These are phyloP conservation scores for Austrolebias charrua DNA, from an alignment of 2,797 vertebrate genomes.

Conservation along the genomic window DNA sequence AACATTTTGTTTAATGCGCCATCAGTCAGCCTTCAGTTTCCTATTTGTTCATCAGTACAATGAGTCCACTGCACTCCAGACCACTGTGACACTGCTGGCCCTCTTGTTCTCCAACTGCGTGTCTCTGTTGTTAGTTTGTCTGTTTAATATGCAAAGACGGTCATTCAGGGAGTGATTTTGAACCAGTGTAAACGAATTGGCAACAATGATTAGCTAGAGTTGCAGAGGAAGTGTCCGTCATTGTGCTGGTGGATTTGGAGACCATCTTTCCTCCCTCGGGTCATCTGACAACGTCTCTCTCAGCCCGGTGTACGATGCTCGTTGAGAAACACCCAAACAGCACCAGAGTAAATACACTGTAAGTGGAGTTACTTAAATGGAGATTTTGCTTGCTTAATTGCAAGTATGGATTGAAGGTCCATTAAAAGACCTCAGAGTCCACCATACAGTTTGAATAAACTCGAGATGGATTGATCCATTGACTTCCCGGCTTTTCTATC, in stretches of 20 bases:
- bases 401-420: constrained; percentile 76
- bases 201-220: constrained; percentile 76
- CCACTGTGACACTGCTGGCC: constrained; percentile 48
- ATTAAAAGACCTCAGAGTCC: constrained; percentile 77
- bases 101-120: constrained; percentile 62
- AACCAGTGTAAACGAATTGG: constrained; percentile 78
- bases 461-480: constrained; percentile 77
- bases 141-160: constrained; percentile 78
- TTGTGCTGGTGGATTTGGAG: constrained; percentile 64
- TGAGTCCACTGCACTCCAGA: constrained; percentile 55
- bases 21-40: constrained; percentile 66
- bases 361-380: constrained; percentile 75
- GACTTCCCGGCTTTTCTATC: constrained; percentile 68
- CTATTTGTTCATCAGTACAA: constrained; percentile 61
- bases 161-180: constrained; percentile 77
- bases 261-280: constrained; percentile 56
- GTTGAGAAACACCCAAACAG: constrained; percentile 62
- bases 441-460: constrained; percentile 72
- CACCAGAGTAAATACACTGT: constrained; percentile 67
- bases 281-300: constrained; percentile 46
- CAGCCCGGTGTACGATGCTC: constrained; percentile 35
- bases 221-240: constrained; percentile 73
- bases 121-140: constrained; percentile 73
- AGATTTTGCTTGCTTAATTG: constrained; percentile 79
- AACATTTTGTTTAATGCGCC: constrained; percentile 67